Base-by-base conservation (phyloP, 2,113 vertebrate species). In the human (Homo sapiens) region DNA sequence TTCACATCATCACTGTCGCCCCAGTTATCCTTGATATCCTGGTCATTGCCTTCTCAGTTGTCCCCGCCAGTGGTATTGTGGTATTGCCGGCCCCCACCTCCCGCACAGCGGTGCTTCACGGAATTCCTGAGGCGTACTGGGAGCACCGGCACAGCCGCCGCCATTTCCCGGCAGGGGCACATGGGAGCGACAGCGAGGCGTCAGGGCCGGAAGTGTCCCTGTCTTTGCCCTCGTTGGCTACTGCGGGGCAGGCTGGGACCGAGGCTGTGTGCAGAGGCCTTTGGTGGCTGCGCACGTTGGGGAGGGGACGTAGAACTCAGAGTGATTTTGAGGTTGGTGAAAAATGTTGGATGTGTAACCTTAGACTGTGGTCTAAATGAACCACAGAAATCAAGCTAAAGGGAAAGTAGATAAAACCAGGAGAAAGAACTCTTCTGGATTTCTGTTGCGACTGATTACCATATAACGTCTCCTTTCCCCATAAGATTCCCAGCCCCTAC, bases 61-160 rank as follows among this genome's bases (percentile, higher is more conserved):
- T 35, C 11, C 64, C 22, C 6, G 5, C 40, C 2, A 22, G 48
- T 0, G 8, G 9, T 64, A 14, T 59, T 55, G 43, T 0, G 8
- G 9, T 64, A 14, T 59, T 55, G 43, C 22, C 0, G 18, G 18
- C 10, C 40, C 25, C 5, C 4, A 9, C 1, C 18, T n/a, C 38
- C 27, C 2, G 0, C 6, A 40, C 2, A 52, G 61, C 12, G 10
- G 9, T 6, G 32, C 14, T 48, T 22, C 78, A 43, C 7, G 30
- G 3, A 6, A 59, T 76, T 18, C 20, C 1, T 1, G 3, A 20
- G 14, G 20, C 9, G 59, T 16, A 18, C 57, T 35, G 25, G 32
- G 66, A n/a, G 35, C 1, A 8, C 0, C 3, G 6, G 8, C 14
- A 5, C 30, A 22, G 23, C 12, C 7, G 6, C 3, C 8, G 43